Evolutionary conservation across 1,140 invertebrate genomes (phyloP), one percentile per base, ranked within the genome.

Genomic region (Drosophila sproati): DNA sequence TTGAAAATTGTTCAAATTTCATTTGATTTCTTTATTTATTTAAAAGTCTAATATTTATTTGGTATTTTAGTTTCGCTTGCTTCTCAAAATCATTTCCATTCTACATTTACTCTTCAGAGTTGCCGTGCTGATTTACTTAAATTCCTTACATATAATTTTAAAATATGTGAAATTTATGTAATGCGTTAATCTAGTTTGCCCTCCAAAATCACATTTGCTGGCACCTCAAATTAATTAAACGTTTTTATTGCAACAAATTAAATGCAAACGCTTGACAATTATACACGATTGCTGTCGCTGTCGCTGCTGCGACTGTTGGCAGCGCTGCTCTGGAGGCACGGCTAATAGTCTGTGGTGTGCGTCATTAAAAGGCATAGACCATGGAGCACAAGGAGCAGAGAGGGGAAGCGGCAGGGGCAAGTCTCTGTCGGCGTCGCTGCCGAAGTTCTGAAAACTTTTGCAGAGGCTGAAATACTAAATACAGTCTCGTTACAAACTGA

Each of bases 401-500:
- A 5, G 6, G 31, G 8, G 28, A 28, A 10, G 0, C 10, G 43
- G 0, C 10, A 39, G 37, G n/a, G 12, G 41, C 39, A 52, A 55
- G 64, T 63, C 59, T 48, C 62, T 48, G 73, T 43, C 67, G 45
- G 34, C 41, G 55, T 52, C 73, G 64, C 68, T 59, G 86, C 63
- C 63, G 73, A 82, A 87, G 77, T 80, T 91, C 82, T 82, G 87
- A 82, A 89, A 91, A 89, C 74, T 91, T 91, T 77, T 74, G 82
- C 83, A 73, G 82, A 81, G 82, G 56, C 81, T 82, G 80, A 87
- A 82, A 87, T 82, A 82, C 89, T 91, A 91, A 91, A 91, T 91
- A 91, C 89, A 91, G 86, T 86, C 89, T 91, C 79, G 89, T 91
- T 91, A 91, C 89, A 86, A 79, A 61, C 82, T 90, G 86, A 89